These are phyloP conservation scores for Zosterops pallidus DNA, from an alignment of 2,113 vertebrate species.

Conservation along the genomic window DNA sequence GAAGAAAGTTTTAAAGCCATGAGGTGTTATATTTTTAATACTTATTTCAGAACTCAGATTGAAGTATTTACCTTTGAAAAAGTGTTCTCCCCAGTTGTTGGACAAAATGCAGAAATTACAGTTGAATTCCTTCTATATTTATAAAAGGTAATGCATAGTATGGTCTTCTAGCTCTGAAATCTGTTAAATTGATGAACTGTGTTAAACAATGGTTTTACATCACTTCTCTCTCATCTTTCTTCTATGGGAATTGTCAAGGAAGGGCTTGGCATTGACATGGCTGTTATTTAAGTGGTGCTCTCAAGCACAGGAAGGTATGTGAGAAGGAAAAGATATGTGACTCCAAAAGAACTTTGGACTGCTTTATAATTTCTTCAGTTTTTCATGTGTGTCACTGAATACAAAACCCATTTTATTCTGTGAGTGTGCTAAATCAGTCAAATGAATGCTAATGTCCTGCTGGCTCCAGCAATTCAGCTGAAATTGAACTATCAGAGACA, in stretches of 20 bases:
- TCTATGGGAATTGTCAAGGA: conserved; percentile 83
- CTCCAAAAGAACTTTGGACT: conserved; percentile 33
- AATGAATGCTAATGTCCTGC: conserved; percentile 59
- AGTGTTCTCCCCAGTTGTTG: neutral
- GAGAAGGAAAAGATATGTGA: conserved; percentile 59
- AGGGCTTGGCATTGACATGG: conserved; percentile 84
- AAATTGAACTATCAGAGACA: conserved; percentile 35
- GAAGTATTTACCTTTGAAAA: neutral
- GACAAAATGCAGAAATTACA: neutral
- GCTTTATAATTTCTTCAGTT: conserved; percentile 54
- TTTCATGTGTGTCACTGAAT: conserved; percentile 54
- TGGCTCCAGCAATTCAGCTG: conserved; percentile 57
- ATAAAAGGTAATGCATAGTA: neutral
- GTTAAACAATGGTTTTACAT: conserved; percentile 32
- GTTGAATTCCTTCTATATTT: neutral
- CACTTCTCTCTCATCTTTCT: conserved; percentile 16
- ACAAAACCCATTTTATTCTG: conserved; percentile 44
- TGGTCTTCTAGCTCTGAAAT: neutral
- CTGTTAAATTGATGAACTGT: neutral
- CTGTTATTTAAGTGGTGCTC: conserved; percentile 83
- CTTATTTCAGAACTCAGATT: neutral
- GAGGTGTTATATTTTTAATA: neutral
- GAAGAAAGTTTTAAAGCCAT: neutral
- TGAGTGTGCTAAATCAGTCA: conserved; percentile 65
- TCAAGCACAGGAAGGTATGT: conserved; percentile 87